Evolutionary conservation across 2,113 vertebrate genomes (phyloP), one percentile per base, ranked within the genome.

Genomic region (Xenopus borealis): DNA sequence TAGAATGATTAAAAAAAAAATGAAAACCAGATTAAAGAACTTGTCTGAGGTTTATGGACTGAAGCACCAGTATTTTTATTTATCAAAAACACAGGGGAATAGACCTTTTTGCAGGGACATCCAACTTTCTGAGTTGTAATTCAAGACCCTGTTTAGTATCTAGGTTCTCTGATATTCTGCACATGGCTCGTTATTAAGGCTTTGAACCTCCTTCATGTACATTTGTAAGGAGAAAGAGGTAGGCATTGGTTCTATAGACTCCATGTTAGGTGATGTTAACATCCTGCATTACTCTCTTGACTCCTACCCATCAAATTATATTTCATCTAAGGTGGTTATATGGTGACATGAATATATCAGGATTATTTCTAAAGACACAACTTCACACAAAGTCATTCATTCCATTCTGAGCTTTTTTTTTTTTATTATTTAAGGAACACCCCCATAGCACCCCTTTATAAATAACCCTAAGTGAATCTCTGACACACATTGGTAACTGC

Each of bases 401-500:
- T 50, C 47, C 11, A 50, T 13, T 27, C 23, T 50, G 11, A 50
- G 14, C 3, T 12, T 40, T 40, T 40, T 40, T 40, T 40, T 40
- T 40, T 40, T 40, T 40, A 7, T 18, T 8, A 1, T 4, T 8
- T 17, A 16, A 4, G 17, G 14, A 4, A 61, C 19, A 12, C 8
- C 4, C 10, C 19, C 58, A 61, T 61, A 20, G 58, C 58, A 18
- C 47, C 17, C 4, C 53, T 55, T 55, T 16, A 55, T 55, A 55
- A 55, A 55, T 55, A 55, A 55, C 53, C 14, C 53, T 9, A 55
- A n/a, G 53, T 9, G 8, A 55, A 55, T 55, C 17, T 55, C 17
- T 59, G 53, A 45, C 66, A 68, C 53, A 52, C 20, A 68, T 46
- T 61, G 44, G 10, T 61, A 8, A 68, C 44, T 19, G 44, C 45